Evolutionary conservation across 2,113 vertebrate species (phyloP), one percentile per base, ranked within the genome.

Genomic region (Ursus arctos): DNA sequence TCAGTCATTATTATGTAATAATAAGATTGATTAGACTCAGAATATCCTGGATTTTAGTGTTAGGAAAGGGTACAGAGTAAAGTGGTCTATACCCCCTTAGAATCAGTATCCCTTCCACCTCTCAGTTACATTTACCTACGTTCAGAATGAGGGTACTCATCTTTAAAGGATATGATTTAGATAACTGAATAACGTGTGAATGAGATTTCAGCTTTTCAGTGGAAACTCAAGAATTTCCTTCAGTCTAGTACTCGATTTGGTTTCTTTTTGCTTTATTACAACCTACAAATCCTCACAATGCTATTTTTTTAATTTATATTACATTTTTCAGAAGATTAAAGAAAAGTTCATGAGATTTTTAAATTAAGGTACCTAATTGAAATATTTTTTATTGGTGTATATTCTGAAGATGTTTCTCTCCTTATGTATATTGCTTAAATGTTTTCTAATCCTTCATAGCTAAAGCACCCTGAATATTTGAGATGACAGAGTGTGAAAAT

Each of bases 291-390:
- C 59, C 72, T 97, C 92, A 96, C 51, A 82, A 96, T 91, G 40
- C 18, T 74, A 11, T 9, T 53, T 97, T 80, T 59, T 1, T 53
- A 76, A 89, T 95, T 97, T 97, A 59, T 55, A 6, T 88, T 63
- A 53, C 21, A 80, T 22, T 91, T 95, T 95, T 85, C 43, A 80
- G 92, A 91, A 40, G 76, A 21, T 94, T 97, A 92, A 49, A 96
- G 91, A 88, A 98, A 88, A 97, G 71, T 96, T 92, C 19, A 82
- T 96, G 81, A 97, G 79, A 88, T 97, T 96, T 95, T 90, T 88
- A 93, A 76, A 91, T 97, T 94, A 98, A 95, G 40, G 33, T 92
- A 97, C 24, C 59, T 96, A 85, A 67, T 7, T 97, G 19, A 92
- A 94, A 22, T 88, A 85, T 59, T 61, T 92, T 72, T 90, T 91